Conservation (phyloP, 2,113 vertebrate genomes). For the Mystacornis crossleyi region DNA sequence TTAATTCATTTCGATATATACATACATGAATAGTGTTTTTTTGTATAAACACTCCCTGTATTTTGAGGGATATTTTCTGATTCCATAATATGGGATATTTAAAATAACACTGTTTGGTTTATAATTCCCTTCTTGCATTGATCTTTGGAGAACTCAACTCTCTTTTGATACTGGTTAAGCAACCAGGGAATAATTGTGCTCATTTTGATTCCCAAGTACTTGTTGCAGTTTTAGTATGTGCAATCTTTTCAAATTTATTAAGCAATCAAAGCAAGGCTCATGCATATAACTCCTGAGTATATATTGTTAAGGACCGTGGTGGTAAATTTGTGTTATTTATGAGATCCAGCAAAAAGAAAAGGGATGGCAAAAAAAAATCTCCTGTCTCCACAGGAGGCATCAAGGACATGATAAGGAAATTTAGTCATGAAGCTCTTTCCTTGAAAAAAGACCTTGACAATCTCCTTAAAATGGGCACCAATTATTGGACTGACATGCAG, state of each 20-base stretch:
- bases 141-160: background rate
- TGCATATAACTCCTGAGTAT: background rate
- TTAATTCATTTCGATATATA: background rate
- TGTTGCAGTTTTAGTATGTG: background rate
- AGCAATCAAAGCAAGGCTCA: background rate
- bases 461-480: slow-evolving; percentile 68
- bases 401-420: slow-evolving; percentile 35
- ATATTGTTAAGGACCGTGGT: background rate
- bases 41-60: background rate
- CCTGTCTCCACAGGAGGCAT: slow-evolving; percentile 29
- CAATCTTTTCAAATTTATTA: background rate
- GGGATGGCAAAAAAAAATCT: background rate
- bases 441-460: slow-evolving; percentile 59
- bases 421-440: slow-evolving; percentile 49
- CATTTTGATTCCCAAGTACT: background rate
- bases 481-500: slow-evolving; percentile 60
- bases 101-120: background rate
- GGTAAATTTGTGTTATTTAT: slow-evolving; percentile 10
- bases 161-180: background rate
- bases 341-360: slow-evolving; percentile 7
- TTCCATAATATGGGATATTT: background rate
- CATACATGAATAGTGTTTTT: rapidly evolving
- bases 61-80: background rate
- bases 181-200: background rate
- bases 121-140: background rate